Evolutionary conservation across 2,113 vertebrate species (phyloP).

Genomic region (Gasterosteus aculeatus): DNA sequence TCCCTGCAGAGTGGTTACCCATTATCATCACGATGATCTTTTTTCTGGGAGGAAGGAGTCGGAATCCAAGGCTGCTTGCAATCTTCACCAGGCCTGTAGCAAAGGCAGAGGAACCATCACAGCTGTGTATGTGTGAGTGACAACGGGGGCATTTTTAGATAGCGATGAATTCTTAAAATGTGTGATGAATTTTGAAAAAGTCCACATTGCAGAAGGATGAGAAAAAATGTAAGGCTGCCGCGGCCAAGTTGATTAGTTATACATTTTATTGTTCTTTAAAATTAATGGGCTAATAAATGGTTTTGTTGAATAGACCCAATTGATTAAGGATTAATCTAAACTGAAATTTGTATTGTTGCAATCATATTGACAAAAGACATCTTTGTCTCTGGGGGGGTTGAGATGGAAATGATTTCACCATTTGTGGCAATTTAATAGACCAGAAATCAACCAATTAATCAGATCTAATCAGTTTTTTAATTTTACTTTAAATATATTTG

Average conservation of each 20-base stretch:
- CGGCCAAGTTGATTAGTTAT: no score
- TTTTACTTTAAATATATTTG: neutral
- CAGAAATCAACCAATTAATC: neutral
- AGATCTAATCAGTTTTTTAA: neutral
- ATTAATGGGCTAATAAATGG: no score
- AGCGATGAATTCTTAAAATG: neutral
- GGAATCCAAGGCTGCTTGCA: conserved; percentile 75
- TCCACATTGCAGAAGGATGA: neutral
- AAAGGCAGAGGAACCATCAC: neutral
- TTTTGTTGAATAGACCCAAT: neutral
- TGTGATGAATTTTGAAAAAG: neutral
- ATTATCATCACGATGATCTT: conserved; percentile 85
- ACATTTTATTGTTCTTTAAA: neutral
- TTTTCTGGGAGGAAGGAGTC: conserved; percentile 81
- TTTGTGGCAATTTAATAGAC: neutral
- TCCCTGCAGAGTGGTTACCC: conserved; percentile 85
- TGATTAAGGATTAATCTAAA: neutral
- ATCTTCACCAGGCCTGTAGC: conserved; percentile 80
- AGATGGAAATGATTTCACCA: neutral
- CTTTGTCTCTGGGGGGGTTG: neutral
- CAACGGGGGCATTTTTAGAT: neutral
- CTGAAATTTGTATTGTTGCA: neutral
- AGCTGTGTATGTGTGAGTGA: neutral
- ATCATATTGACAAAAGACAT: neutral
- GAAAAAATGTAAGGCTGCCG: neutral